Evolutionary conservation across 2,797 vertebrate genomes (phyloP).

Genomic region (Premnoplex brunnescens): DNA sequence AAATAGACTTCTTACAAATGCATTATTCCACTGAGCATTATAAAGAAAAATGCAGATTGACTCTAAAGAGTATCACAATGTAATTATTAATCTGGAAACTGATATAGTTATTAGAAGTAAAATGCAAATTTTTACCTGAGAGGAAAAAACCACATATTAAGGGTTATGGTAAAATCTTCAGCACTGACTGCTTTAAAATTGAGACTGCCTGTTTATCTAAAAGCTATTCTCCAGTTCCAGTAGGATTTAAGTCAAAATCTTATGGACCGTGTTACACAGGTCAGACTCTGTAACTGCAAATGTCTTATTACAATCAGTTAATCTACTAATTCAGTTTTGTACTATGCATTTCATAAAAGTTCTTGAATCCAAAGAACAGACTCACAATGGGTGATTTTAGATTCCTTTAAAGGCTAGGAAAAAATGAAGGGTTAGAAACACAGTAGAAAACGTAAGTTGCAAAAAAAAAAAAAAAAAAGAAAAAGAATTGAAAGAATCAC

Average conservation of each 20-base stretch:
- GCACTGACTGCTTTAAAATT: background rate
- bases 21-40: background rate
- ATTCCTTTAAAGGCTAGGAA: background rate
- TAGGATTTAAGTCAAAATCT: background rate
- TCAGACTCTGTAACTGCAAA: background rate
- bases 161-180: background rate
- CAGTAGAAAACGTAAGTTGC: background rate
- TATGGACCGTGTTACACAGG: background rate
- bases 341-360: background rate
- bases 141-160: background rate
- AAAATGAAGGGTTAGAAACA: background rate
- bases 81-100: background rate
- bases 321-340: background rate
- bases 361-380: background rate
- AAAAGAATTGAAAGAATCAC: background rate
- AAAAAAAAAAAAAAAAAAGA: background rate
- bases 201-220: background rate
- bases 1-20: background rate
- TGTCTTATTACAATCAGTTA: background rate
- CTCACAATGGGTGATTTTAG: background rate
- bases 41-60: background rate
- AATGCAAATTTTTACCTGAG: background rate
- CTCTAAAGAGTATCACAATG: background rate
- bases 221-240: background rate
- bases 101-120: background rate